Conservation (phyloP, 1,140 invertebrate genomes). For the Caenorhabditis inopinata region DNA sequence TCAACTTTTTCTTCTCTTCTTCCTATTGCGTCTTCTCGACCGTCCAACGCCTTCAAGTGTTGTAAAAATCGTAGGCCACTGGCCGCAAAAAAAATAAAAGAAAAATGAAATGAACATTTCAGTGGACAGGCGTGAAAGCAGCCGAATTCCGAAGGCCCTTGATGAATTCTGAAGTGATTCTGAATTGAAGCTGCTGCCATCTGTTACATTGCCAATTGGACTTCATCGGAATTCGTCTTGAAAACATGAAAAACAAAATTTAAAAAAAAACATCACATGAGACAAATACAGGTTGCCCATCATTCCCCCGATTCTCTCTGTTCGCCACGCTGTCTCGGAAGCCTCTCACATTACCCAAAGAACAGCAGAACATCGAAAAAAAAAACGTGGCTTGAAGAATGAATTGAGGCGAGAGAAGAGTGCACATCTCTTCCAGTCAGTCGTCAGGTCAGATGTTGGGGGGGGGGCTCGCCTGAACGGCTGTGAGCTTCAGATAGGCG, state of each 20-base stretch:
- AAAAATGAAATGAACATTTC: neutral
- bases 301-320: neutral
- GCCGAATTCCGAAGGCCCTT: neutral
- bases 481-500: too few relatives aligned
- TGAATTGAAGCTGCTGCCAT: constrained; percentile 4
- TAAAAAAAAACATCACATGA: constrained; percentile 25
- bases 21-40: too few relatives aligned
- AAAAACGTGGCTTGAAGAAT: constrained; percentile 20
- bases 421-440: too few relatives aligned
- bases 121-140: neutral
- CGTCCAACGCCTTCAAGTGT: neutral
- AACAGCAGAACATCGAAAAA: neutral
- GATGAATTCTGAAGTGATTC: neutral
- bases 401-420: neutral
- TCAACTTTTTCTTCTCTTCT: neutral
- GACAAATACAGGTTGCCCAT: constrained; percentile 22
- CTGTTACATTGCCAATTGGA: neutral
- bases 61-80: too few relatives aligned
- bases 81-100: too few relatives aligned
- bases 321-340: neutral
- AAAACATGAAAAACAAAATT: constrained; percentile 6
- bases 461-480: too few relatives aligned
- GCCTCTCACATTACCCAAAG: constrained; percentile 4
- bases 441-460: too few relatives aligned
- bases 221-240: neutral